phyloP scores from a whole-genome alignment of 2,797 vertebrate species.

The Paedocypris micromegethes region DNA sequence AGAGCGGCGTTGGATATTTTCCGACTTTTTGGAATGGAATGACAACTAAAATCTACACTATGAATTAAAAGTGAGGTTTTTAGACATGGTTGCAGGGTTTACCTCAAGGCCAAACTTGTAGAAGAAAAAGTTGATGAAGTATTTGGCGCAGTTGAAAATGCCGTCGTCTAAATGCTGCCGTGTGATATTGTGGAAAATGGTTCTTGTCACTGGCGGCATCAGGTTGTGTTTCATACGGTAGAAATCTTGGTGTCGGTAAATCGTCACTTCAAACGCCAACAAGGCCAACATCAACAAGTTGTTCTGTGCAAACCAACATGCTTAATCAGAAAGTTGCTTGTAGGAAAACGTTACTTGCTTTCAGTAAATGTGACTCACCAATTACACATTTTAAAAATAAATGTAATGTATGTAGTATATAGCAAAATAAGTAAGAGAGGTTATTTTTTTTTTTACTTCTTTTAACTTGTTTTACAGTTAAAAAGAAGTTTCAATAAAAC shows the following conservation, averaged over 20 bases:
- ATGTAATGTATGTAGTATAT: too few relatives aligned
- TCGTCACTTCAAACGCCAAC: conserved; percentile 88
- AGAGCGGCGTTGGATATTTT: neutral
- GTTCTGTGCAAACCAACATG: conserved; percentile 60
- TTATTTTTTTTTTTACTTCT: too few relatives aligned
- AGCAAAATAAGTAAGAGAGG: too few relatives aligned
- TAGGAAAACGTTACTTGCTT: too few relatives aligned
- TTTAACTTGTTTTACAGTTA: too few relatives aligned
- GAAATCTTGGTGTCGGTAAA: conserved; percentile 89
- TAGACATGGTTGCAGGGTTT: conserved; percentile 24
- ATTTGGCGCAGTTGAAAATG: conserved; percentile 83
- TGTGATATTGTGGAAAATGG: conserved; percentile 87
- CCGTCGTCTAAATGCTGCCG: conserved; percentile 82
- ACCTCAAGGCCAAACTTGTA: conserved; percentile 96
- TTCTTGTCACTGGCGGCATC: conserved; percentile 75
- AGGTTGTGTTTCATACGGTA: conserved; percentile 81
- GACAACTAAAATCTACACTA: too few relatives aligned
- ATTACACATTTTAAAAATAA: too few relatives aligned
- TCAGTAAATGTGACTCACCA: too few relatives aligned
- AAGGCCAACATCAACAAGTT: conserved; percentile 87
- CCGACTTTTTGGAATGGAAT: too few relatives aligned
- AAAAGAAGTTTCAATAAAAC: too few relatives aligned
- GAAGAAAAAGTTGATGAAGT: conserved; percentile 94
- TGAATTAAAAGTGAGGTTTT: neutral
- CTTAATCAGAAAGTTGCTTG: too few relatives aligned